Evolutionary conservation across 2,113 vertebrate species (phyloP).

Genomic region (Pollachius pollachius): DNA sequence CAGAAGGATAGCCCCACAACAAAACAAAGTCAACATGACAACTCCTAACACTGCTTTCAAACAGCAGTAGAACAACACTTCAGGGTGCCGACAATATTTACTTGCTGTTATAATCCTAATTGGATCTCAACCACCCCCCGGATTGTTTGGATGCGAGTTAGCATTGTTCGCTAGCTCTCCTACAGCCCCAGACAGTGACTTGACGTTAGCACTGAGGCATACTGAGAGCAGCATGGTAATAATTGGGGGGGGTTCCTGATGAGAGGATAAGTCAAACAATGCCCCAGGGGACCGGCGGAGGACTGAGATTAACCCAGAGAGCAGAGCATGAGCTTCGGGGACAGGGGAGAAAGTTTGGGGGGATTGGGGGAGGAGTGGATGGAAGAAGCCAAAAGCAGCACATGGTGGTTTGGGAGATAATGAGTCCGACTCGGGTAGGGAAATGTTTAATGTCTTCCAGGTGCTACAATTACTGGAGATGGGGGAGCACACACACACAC

Average conservation of each 20-base stretch:
- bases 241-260: slow-evolving; percentile 43
- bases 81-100: slow-evolving; percentile 82
- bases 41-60: not conserved
- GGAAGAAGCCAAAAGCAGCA: slow-evolving; percentile 2
- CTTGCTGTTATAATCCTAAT: slow-evolving; percentile 81
- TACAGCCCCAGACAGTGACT: slow-evolving; percentile 16
- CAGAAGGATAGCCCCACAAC: too few relatives aligned
- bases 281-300: slow-evolving; percentile 19
- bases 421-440: slow-evolving; percentile 23
- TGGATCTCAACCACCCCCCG: slow-evolving; percentile 72
- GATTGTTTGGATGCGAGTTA: slow-evolving; percentile 74
- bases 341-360: slow-evolving; percentile 1
- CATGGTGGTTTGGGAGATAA: slow-evolving; percentile 24
- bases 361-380: not conserved
- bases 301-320: slow-evolving; percentile 16
- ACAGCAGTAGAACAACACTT: slow-evolving; percentile 66
- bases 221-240: slow-evolving; percentile 37
- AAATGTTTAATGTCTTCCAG: slow-evolving; percentile 43
- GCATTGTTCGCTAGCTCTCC: slow-evolving; percentile 10
- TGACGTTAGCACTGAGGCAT: slow-evolving; percentile 15
- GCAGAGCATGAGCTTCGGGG: not conserved
- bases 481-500: not conserved
- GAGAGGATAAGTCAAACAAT: slow-evolving; percentile 37
- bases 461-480: slow-evolving; percentile 47
- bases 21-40: too few relatives aligned